Conservation (phyloP, 2,113 vertebrate species). For the Ochotona princeps region DNA sequence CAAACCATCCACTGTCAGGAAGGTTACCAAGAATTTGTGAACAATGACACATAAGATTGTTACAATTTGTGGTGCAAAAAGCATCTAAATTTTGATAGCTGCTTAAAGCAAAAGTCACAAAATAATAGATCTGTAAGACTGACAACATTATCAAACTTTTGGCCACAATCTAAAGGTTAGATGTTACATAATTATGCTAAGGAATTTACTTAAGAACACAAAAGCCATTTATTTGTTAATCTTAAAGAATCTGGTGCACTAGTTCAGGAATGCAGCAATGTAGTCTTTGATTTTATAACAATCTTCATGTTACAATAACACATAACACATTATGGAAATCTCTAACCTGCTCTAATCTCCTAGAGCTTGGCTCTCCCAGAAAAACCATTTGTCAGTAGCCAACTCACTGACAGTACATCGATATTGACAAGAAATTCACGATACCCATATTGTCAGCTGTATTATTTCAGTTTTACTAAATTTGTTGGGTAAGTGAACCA, state of each 20-base stretch:
- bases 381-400: not conserved
- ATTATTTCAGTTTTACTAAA: not conserved
- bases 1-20: not conserved
- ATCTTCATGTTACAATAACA: not conserved
- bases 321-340: not conserved
- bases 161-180: not conserved
- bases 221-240: not conserved
- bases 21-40: not conserved
- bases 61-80: not conserved
- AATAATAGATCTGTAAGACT: not conserved
- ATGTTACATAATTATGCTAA: conserved; percentile 11
- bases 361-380: not conserved
- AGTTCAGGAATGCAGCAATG: not conserved
- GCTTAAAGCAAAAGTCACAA: not conserved
- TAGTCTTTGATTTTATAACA: not conserved
- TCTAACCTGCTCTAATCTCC: not conserved
- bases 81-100: not conserved
- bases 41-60: not conserved
- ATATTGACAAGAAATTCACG: not conserved
- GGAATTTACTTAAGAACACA: not conserved
- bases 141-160: not conserved
- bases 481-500: not conserved
- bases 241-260: not conserved
- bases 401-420: not conserved
- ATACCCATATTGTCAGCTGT: not conserved